Conservation (phyloP, 2,113 vertebrate genomes). For the Narcine bancroftii region DNA sequence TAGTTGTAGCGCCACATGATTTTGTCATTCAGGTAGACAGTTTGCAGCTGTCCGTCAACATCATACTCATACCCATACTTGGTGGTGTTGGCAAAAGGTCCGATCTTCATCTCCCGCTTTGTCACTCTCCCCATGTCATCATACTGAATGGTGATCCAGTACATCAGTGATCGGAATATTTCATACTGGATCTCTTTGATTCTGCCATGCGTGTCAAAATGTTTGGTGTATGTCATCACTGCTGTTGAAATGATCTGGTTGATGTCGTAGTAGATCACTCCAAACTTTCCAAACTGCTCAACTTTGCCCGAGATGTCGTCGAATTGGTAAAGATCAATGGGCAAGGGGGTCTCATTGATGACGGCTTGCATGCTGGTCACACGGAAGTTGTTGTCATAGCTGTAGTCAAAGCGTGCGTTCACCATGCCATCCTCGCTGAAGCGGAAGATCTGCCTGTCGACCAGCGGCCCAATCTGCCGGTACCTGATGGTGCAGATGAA, state of each 20-base stretch:
- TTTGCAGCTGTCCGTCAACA: conserved; percentile 89
- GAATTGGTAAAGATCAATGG: conserved; percentile 95
- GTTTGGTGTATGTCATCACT: conserved; percentile 97
- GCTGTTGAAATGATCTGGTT: conserved; percentile 98
- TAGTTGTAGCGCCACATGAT: conserved; percentile 96
- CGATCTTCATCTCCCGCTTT: conserved; percentile 90
- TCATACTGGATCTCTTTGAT: conserved; percentile 97
- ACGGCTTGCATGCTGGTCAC: conserved; percentile 96
- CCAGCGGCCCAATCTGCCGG: conserved; percentile 83
- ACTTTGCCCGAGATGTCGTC: conserved; percentile 98
- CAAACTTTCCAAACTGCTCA: conserved; percentile 97
- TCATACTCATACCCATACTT: conserved; percentile 92
- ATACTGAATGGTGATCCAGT: conserved; percentile 96
- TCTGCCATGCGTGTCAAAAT: conserved; percentile 87
- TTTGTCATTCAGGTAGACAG: conserved; percentile 89
- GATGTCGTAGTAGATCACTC: conserved; percentile 96
- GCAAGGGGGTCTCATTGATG: conserved; percentile 91
- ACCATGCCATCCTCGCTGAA: conserved; percentile 98
- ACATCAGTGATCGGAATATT: conserved; percentile 91
- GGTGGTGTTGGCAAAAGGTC: conserved; percentile 95
- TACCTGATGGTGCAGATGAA: conserved; percentile 97
- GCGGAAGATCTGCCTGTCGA: conserved; percentile 96
- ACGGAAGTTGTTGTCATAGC: conserved; percentile 91
- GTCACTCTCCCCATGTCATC: conserved; percentile 87
- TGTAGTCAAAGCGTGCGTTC: conserved; percentile 94